Evolutionary conservation across 2,888 invertebrate species (phyloP).

Genomic region (Notodromas monacha): DNA sequence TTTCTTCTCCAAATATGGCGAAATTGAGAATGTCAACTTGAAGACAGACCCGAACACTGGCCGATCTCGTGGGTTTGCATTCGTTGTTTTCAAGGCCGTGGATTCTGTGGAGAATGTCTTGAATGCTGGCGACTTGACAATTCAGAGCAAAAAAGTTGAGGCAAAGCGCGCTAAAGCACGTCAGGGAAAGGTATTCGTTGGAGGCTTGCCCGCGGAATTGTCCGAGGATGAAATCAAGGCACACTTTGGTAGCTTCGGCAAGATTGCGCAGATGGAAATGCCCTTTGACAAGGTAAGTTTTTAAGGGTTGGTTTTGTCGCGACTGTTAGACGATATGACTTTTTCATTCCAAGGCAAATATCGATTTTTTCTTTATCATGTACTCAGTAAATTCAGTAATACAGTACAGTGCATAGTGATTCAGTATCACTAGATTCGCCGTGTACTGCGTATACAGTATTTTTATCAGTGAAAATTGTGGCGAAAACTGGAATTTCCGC

Average conservation of each 20-base stretch:
- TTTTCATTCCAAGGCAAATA: too few relatives aligned
- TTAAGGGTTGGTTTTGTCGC: too few relatives aligned
- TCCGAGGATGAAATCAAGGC: constrained; percentile 73
- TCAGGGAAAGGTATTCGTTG: constrained; percentile 83
- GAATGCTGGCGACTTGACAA: constrained; percentile 52
- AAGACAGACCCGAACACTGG: constrained; percentile 87
- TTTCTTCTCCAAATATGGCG: constrained; percentile 71
- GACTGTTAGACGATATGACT: too few relatives aligned
- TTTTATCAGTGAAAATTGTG: too few relatives aligned
- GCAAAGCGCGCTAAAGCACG: constrained; percentile 81
- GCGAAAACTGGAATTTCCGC: too few relatives aligned
- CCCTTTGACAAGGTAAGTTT: constrained; percentile 89
- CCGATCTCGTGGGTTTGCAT: constrained; percentile 78
- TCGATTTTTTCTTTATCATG: too few relatives aligned
- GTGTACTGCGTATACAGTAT: too few relatives aligned
- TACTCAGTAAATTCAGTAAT: too few relatives aligned
- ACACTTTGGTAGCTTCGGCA: constrained; percentile 70
- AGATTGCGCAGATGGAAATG: constrained; percentile 81
- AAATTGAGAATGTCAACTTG: constrained; percentile 79
- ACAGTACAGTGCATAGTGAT: too few relatives aligned
- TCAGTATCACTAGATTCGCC: too few relatives aligned
- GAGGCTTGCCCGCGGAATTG: constrained; percentile 65
- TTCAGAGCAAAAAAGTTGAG: constrained; percentile 80
- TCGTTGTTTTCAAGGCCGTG: constrained; percentile 63
- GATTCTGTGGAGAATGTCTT: constrained; percentile 59